Conservation (phyloP, 1,140 invertebrate genomes). For the Euwallacea similis region DNA sequence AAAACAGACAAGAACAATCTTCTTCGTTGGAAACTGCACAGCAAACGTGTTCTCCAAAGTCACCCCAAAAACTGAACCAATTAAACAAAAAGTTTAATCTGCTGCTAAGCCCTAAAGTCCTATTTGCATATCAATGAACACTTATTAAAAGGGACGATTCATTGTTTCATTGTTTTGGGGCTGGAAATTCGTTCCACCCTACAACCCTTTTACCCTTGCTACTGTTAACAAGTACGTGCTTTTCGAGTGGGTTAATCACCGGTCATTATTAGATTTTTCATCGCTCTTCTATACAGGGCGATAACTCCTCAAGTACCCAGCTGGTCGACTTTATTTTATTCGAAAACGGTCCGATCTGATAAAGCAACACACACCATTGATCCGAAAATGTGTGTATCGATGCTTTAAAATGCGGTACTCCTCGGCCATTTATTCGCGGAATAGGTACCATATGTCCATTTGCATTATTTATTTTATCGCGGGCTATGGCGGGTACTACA, state of each 20-base stretch:
- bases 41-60: too few relatives aligned
- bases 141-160: background rate
- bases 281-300: too few relatives aligned
- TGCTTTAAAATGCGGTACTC: constrained; percentile 1
- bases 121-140: constrained; percentile 7
- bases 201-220: constrained; percentile 9
- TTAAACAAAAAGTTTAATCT: too few relatives aligned
- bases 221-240: constrained; percentile 13
- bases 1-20: too few relatives aligned
- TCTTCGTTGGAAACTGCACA: too few relatives aligned
- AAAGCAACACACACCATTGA: constrained; percentile 1
- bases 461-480: constrained; percentile 6
- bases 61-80: too few relatives aligned
- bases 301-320: too few relatives aligned
- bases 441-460: constrained; percentile 3
- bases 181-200: constrained; percentile 13
- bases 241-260: constrained; percentile 2
- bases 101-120: background rate
- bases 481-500: background rate
- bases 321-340: too few relatives aligned
- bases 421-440: background rate
- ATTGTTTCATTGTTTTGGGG: constrained; percentile 20
- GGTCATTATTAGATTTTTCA: background rate
- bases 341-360: background rate
- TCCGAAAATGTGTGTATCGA: constrained; percentile 1